Evolutionary conservation across 2,797 vertebrate genomes (phyloP).

Genomic region (Manis crassicaudata): DNA sequence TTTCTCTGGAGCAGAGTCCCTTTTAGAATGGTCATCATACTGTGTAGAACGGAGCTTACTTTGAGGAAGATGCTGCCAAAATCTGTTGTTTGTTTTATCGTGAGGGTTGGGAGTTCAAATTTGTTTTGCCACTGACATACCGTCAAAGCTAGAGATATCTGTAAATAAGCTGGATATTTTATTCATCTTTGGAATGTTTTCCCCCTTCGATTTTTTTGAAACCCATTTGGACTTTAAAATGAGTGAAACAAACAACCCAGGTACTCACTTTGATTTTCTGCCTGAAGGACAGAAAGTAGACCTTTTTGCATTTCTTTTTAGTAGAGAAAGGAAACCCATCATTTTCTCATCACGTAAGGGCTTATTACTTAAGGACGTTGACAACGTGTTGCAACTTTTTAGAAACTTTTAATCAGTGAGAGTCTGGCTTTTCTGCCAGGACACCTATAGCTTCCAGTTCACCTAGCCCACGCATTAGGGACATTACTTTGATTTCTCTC

Average conservation of each 20-base stretch:
- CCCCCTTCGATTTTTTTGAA: background rate
- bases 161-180: conserved; percentile 70
- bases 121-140: conserved; percentile 66
- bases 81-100: conserved; percentile 79
- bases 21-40: conserved; percentile 65
- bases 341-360: conserved; percentile 13
- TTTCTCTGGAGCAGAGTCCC: conserved; percentile 75
- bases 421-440: background rate
- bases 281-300: conserved; percentile 15
- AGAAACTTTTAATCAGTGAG: conserved; percentile 74
- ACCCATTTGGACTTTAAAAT: background rate
- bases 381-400: background rate
- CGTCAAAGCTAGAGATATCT: conserved; percentile 68
- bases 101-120: conserved; percentile 71
- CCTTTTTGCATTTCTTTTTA: conserved; percentile 30
- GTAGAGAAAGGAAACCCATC: conserved; percentile 22
- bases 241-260: conserved; percentile 6
- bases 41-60: conserved; percentile 62
- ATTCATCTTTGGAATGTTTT: background rate
- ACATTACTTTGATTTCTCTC: conserved; percentile 74
- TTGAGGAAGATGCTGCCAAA: conserved; percentile 76
- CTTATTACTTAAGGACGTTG: conserved; percentile 53
- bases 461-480: conserved; percentile 51
- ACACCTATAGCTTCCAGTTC: conserved; percentile 56
- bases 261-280: conserved; percentile 23